Percentiles rank a stretch among this genome's conserved stretches.
These are phyloP conservation scores for Pygathrix nemaeus DNA, from an alignment of 2,113 vertebrate species.

Conservation along the genomic window DNA sequence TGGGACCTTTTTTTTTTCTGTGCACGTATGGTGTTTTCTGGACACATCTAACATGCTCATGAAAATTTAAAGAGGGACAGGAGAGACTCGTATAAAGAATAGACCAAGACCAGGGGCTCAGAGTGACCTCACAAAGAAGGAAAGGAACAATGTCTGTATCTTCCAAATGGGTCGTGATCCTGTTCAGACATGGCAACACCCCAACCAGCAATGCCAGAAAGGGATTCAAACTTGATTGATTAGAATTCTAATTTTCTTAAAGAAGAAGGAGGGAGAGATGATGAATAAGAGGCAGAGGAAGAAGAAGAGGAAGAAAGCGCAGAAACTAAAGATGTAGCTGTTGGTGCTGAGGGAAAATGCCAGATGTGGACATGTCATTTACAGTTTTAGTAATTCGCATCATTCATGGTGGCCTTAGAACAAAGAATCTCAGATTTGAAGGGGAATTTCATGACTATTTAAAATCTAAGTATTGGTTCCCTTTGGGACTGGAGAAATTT, in stretches of 20 bases:
- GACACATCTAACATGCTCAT: neutral
- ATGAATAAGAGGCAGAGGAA: neutral
- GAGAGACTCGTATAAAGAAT: neutral
- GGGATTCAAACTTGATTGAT: neutral
- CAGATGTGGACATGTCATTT: too few relatives aligned
- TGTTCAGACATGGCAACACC: neutral
- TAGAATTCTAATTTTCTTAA: neutral
- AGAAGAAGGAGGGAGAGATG: neutral
- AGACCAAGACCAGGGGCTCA: neutral
- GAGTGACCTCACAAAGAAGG: neutral
- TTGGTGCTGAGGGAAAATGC: neutral
- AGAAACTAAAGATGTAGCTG: neutral
- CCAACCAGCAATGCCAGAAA: neutral
- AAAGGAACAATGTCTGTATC: neutral
- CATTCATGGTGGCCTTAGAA: rapidly evolving
- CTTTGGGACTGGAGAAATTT: neutral
- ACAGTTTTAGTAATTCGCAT: neutral
- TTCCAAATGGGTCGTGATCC: neutral
- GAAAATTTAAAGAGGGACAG: too few relatives aligned
- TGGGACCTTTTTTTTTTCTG: neutral
- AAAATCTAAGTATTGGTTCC: neutral
- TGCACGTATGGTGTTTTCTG: neutral
- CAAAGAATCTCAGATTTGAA: neutral
- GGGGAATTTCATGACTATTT: neutral
- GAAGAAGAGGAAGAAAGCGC: neutral